phyloP scores from a whole-genome alignment of 2,888 invertebrate genomes.

The Entomobrya proxima region DNA sequence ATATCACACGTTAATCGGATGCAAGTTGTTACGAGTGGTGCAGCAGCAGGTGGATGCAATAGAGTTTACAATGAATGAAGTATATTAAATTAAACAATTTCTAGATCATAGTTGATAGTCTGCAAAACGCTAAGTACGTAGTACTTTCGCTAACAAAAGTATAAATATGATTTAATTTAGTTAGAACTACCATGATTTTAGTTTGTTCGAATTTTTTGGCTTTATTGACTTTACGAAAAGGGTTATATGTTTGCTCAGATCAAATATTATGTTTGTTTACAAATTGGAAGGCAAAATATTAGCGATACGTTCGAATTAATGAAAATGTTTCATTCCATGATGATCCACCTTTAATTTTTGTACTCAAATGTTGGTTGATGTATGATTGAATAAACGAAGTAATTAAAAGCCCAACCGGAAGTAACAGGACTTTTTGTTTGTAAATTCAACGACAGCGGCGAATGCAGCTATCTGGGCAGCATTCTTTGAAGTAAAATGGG shows the following conservation, averaged over 20 bases:
- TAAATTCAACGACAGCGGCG: background rate
- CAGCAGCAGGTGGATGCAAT: background rate
- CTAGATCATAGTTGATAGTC: background rate
- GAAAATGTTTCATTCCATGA: conserved; percentile 26
- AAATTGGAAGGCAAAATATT: conserved; percentile 6
- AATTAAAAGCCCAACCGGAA: background rate
- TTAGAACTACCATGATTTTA: background rate
- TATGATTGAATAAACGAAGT: conserved; percentile 33
- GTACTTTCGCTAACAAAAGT: background rate
- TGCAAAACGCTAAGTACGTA: background rate
- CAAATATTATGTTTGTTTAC: background rate
- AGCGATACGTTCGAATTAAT: background rate
- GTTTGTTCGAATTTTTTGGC: background rate
- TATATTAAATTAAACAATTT: background rate
- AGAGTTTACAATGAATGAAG: background rate
- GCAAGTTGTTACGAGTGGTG: background rate
- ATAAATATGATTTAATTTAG: background rate
- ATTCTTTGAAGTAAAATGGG: conserved; percentile 68
- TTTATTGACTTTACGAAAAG: conserved; percentile 33
- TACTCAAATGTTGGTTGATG: conserved; percentile 25
- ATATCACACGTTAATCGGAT: background rate
- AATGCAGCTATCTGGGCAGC: conserved; percentile 23
- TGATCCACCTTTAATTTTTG: conserved; percentile 44
- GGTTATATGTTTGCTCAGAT: conserved; percentile 31
- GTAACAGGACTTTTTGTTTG: background rate